These are phyloP conservation scores for Acanthaster planci DNA, from an alignment of 35 echinoderm and acorn worm genomes.

Conservation along the genomic window DNA sequence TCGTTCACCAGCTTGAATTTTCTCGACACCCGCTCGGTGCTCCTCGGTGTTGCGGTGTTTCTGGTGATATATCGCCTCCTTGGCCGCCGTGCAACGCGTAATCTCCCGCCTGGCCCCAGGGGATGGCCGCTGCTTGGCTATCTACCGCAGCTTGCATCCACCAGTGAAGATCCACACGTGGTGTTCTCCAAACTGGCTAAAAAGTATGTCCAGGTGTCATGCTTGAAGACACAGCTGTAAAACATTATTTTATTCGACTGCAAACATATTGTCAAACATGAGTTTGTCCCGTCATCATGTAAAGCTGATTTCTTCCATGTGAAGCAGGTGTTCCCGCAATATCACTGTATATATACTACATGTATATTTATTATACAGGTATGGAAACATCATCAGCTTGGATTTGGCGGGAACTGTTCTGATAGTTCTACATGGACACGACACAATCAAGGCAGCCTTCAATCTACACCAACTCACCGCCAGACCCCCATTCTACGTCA, in stretches of 20 bases:
- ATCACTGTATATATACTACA: no score
- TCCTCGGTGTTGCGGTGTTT: not conserved
- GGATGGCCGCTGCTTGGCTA: not conserved
- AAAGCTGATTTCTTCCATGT: no score
- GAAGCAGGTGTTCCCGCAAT: no score
- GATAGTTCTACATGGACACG: not conserved
- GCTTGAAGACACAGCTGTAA: no score
- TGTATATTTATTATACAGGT: not conserved
- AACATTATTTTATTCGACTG: no score
- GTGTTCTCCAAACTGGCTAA: not conserved
- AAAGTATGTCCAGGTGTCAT: not conserved
- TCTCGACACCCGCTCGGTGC: not conserved
- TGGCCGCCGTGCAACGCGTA: not conserved
- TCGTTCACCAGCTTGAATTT: no score
- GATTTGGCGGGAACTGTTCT: not conserved
- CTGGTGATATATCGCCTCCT: not conserved
- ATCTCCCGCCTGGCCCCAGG: not conserved
- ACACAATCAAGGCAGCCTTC: constrained; percentile 4
- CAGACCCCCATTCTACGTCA: constrained; percentile 4
- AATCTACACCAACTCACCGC: not conserved
- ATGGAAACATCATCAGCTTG: not conserved
- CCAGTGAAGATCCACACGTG: not conserved
- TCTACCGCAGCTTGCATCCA: not conserved
- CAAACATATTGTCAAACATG: no score
- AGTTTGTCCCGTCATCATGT: no score